Evolutionary conservation across 2,888 invertebrate genomes (phyloP).

Genomic region (Ametastegia equiseti): DNA sequence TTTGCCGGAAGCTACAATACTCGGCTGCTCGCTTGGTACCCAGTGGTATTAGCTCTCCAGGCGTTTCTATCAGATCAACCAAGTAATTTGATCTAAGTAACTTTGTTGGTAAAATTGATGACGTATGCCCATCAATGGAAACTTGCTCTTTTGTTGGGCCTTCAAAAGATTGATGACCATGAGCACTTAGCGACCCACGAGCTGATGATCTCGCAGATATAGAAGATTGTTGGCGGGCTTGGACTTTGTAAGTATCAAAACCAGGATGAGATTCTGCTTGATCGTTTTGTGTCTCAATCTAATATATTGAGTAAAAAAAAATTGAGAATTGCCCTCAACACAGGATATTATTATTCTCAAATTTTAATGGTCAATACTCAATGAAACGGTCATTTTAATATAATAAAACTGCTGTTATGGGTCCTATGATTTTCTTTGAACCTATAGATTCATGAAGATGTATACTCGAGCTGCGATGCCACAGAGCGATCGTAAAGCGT

Average conservation of each 20-base stretch:
- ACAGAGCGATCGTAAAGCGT: too few relatives aligned
- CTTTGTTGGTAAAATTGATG: constrained; percentile 76
- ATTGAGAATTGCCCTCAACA: background rate
- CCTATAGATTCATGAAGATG: background rate
- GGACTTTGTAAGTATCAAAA: background rate
- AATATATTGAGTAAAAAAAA: background rate
- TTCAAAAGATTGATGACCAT: background rate
- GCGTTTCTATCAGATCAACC: constrained; percentile 79
- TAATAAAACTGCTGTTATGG: too few relatives aligned
- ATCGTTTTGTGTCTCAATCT: background rate
- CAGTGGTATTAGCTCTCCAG: constrained; percentile 76
- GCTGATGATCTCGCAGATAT: background rate
- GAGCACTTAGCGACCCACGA: background rate
- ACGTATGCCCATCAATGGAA: background rate
- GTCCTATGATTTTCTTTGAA: background rate
- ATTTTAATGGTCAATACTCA: background rate
- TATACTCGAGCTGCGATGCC: background rate
- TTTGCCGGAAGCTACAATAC: constrained; percentile 65
- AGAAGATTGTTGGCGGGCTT: background rate
- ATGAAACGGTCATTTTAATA: background rate
- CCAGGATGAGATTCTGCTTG: background rate
- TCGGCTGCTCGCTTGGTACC: constrained; percentile 73
- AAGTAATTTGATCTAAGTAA: constrained; percentile 80
- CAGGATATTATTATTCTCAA: background rate
- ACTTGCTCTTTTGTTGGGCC: background rate